Evolutionary conservation across 2,113 vertebrate genomes (phyloP).

Genomic region (Pseudopipra pipra): DNA sequence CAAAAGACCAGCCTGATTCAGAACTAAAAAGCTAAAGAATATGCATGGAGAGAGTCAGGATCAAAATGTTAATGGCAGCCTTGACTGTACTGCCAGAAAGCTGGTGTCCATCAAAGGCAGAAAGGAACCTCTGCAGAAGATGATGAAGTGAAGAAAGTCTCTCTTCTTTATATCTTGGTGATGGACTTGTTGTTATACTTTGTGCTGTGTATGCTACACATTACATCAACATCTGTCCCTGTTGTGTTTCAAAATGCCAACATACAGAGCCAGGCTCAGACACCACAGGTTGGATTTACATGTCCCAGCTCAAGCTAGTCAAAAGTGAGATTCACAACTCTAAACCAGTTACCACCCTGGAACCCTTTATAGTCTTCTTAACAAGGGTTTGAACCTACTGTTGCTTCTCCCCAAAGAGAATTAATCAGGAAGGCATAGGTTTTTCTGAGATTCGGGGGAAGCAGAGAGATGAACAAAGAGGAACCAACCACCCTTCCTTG

Average conservation of each 20-base stretch:
- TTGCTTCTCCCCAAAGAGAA: not conserved
- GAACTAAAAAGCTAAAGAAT: not conserved
- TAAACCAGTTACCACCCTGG: not conserved
- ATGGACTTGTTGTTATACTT: not conserved
- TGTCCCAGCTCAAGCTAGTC: not conserved
- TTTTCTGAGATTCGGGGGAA: not conserved
- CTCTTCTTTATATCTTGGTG: not conserved
- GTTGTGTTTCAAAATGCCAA: not conserved
- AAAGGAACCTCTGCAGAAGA: not conserved
- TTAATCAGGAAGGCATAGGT: not conserved
- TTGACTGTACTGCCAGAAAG: not conserved
- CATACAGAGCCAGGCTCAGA: not conserved
- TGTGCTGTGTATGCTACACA: not conserved
- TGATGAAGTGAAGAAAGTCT: not conserved
- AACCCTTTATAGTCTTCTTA: not conserved
- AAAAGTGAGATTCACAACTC: not conserved
- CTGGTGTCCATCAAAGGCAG: not conserved
- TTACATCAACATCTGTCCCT: not conserved
- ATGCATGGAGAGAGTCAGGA: not conserved
- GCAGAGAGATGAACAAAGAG: not conserved
- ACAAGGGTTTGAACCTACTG: not conserved
- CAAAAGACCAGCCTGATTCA: not conserved
- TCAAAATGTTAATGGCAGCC: not conserved
- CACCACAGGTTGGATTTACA: not conserved
- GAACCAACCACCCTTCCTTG: no score